A percentile compares a stretch with the other conserved stretches of the same genome.
phyloP scores from a whole-genome alignment of 1,140 invertebrate species.

The Choristoneura fumiferana region DNA sequence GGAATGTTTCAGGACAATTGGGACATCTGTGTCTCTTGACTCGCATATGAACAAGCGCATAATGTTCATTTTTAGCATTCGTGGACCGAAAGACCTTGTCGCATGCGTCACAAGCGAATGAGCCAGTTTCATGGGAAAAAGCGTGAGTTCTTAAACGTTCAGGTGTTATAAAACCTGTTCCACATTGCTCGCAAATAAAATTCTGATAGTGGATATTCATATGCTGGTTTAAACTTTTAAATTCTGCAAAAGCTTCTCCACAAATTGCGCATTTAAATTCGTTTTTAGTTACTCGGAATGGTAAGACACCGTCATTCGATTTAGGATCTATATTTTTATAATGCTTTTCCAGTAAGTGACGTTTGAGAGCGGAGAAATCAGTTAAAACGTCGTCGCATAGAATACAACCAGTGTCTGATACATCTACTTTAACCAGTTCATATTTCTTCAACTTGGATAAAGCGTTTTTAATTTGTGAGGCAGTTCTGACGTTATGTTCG shows the following conservation, averaged over 20 bases:
- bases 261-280: conserved; percentile 64
- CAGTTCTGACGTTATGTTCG: conserved; percentile 36
- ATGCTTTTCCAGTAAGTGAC: conserved; percentile 49
- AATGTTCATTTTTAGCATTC: conserved; percentile 61
- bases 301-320: conserved; percentile 49
- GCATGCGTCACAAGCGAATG: conserved; percentile 68
- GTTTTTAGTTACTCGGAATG: conserved; percentile 55
- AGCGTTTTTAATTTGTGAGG: conserved; percentile 39
- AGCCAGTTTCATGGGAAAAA: conserved; percentile 64
- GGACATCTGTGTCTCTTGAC: conserved; percentile 63
- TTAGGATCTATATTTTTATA: conserved; percentile 47
- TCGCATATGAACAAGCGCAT: conserved; percentile 57
- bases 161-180: conserved; percentile 81
- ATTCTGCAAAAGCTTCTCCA: conserved; percentile 62
- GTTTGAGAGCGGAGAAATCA: conserved; percentile 41
- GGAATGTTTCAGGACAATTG: conserved; percentile 58
- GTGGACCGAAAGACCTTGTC: conserved; percentile 67
- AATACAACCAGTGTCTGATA: conserved; percentile 54
- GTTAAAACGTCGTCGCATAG: conserved; percentile 41
- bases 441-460: conserved; percentile 56
- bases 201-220: conserved; percentile 72
- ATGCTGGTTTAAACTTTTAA: conserved; percentile 68
- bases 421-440: conserved; percentile 62
- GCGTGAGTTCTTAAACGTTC: conserved; percentile 62
- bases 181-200: conserved; percentile 89